Base-by-base conservation (phyloP, 1,140 invertebrate species). In the Cherax destructor region DNA sequence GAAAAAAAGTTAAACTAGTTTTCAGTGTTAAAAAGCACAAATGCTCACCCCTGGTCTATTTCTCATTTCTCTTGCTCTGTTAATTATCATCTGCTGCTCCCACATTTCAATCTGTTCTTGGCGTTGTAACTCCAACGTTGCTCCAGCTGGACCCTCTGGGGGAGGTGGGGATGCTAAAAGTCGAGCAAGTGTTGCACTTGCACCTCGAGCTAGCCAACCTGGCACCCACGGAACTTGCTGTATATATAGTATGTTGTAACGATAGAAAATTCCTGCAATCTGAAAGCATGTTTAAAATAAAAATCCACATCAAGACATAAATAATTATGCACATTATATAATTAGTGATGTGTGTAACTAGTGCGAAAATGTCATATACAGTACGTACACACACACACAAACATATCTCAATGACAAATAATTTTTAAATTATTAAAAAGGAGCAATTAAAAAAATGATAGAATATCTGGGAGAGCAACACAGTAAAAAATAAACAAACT, bases 71-170 rank as follows among this genome's bases (percentile, higher is more conserved):
- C 91, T 69, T 24, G 83, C 92, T 69, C 81, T 74, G 74, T 86
- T 92, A 49, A 95, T 93, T 56, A 95, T 89, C 93, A 95, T 94
- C 93, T 96, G 95, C 92, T 96, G 95, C 93, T 96, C 95, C 85
- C 95, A 93, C 49, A 94, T 91, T 83, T 96, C 95, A 50, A 95
- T 93, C 87, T 95, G 94, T 92, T 96, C 95, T 81, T 95, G 94
- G 47, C 95, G 93, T 92, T 96, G 95, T 30, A 96, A 93, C 93
- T 96, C 95, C 49, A 95, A 92, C 4, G 95, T 96, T 7, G 95
- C 95, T 65, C 95, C 95, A 93, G 95, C 95, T 7, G 94, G 95
- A 4, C 94, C 92, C 50, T 95, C 94, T 86, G 93, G 84, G 47
- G 95, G 95, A 76, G 94, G 92, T 9, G 94, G 93, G 47, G 95